Evolutionary conservation across 2,113 vertebrate species (phyloP), one percentile per base, ranked within the genome.

Genomic region (Paraplagusia blochii): DNA sequence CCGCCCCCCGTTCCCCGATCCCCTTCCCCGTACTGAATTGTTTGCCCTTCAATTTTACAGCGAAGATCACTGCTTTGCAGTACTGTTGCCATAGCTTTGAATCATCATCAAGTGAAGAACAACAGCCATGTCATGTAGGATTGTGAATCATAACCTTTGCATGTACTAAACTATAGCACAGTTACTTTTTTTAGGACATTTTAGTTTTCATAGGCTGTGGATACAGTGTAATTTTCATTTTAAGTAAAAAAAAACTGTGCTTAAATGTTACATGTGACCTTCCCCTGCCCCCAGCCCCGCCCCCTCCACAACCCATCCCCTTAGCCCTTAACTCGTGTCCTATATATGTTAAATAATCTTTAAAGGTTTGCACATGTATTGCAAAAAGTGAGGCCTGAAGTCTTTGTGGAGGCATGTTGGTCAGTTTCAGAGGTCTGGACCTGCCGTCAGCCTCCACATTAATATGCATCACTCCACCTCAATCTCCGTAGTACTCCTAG

Each of bases 91-190:
- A 93, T 93, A 92, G 79, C 76, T 82, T 83, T 74, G 75, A 82
- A 47, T 76, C 79, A 77, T 84, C 74, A 79, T 73, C 73, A 70
- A 76, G 76, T 78, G 74, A 87, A 91, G 85, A 93, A 93, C 83
- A 87, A 88, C 82, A 85, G 90, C 90, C 77, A 91, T 93, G 85
- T 84, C 78, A 72, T 58, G 82, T 88, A 83, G 83, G 76, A 80
- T 87, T 85, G 82, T 87, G 69, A 81, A 79, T 83, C 85, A 77
- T 87, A 85, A 91, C 89, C 89, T 93, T 95, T 95, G 94, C 95
- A 95, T 97, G 95, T 95, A 92, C 89, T 94, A 90, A 93, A 91
- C 89, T 92, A 89, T 94, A 93, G 90, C 94, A 93, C 95, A 95
- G 93, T 89, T 93, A 88, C 90, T 93, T 29, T 29, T 29, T 94